A percentile compares a stretch with the other conserved stretches of the same genome.
These are phyloP conservation scores for Pseudomyrmex concolor DNA, from an alignment of 1,140 invertebrate species.

Conservation along the genomic window DNA sequence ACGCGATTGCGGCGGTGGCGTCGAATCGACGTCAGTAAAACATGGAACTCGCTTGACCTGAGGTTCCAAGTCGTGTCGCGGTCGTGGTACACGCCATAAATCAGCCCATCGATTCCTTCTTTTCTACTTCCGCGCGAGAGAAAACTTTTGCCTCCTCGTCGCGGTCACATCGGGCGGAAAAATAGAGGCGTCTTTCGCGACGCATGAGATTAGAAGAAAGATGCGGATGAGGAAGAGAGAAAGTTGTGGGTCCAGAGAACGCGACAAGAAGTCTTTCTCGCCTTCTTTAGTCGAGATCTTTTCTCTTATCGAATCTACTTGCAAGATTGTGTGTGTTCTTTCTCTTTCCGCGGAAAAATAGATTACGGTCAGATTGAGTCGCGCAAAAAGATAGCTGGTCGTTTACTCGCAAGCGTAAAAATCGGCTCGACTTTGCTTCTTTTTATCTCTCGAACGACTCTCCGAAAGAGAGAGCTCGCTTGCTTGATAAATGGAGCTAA, in stretches of 20 bases:
- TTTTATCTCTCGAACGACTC: conserved; percentile 47
- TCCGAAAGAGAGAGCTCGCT: conserved; percentile 11
- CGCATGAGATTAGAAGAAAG: conserved; percentile 47
- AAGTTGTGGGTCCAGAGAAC: conserved; percentile 11
- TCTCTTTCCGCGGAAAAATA: conserved; percentile 51
- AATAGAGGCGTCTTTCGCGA: conserved; percentile 28
- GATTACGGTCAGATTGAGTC: conserved; percentile 45
- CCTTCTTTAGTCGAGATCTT: conserved; percentile 1
- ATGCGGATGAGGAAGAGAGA: neutral
- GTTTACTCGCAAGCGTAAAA: conserved; percentile 55
- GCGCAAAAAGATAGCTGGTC: conserved; percentile 44
- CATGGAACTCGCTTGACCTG: conserved; percentile 70
- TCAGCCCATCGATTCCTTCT: conserved; percentile 76
- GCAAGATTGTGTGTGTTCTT: conserved; percentile 22
- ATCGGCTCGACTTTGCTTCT: conserved; percentile 33
- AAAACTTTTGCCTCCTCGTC: conserved; percentile 56
- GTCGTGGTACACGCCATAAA: conserved; percentile 74
- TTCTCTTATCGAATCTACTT: conserved; percentile 63
- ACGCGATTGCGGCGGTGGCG: conserved; percentile 41
- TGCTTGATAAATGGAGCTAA: conserved; percentile 49
- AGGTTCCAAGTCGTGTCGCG: conserved; percentile 69
- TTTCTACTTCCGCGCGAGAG: conserved; percentile 22
- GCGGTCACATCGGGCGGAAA: conserved; percentile 50
- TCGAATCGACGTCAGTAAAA: conserved; percentile 68
- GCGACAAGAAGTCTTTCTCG: conserved; percentile 58